A percentile compares a stretch with the other conserved stretches of the same genome.
phyloP scores from a whole-genome alignment of 1,140 invertebrate species.

The Anastrepha ludens region DNA sequence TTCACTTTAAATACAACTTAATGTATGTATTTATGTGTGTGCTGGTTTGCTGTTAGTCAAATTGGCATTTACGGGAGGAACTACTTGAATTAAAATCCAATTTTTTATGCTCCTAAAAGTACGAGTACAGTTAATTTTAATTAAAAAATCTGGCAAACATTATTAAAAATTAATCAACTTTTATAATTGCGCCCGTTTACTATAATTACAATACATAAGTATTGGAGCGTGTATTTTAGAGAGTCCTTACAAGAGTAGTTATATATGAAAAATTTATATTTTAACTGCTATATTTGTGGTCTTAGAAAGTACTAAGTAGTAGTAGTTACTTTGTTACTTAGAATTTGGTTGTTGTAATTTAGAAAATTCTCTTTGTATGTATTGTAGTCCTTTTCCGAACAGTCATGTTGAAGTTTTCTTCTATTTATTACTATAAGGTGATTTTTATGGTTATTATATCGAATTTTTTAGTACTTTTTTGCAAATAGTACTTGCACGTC shows the following conservation, averaged over 20 bases:
- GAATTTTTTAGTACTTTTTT: not conserved
- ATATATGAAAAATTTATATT: not conserved
- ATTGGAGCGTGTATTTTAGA: not conserved
- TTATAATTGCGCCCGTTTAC: too few relatives aligned
- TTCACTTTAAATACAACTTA: too few relatives aligned
- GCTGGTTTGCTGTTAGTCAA: slow-evolving; percentile 10
- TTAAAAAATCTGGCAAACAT: too few relatives aligned
- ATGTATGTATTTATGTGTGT: not conserved
- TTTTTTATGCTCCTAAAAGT: slow-evolving; percentile 6
- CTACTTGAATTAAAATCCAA: slow-evolving; percentile 11
- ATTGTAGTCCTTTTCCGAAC: not conserved
- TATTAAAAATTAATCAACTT: too few relatives aligned
- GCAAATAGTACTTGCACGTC: not conserved
- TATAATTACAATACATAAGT: not conserved
- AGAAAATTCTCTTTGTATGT: slow-evolving; percentile 29
- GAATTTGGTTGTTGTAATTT: slow-evolving; percentile 45
- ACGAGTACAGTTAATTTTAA: not conserved
- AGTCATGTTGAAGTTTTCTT: not conserved
- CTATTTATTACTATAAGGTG: not conserved
- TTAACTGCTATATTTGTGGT: not conserved
- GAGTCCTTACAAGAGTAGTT: not conserved
- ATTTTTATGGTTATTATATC: not conserved
- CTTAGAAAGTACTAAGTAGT: slow-evolving; percentile 5
- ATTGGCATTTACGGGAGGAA: slow-evolving; percentile 39
- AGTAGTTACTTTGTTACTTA: slow-evolving; percentile 41